These are phyloP conservation scores for Cygnus atratus DNA, from an alignment of 2,113 vertebrate species.

Conservation along the genomic window DNA sequence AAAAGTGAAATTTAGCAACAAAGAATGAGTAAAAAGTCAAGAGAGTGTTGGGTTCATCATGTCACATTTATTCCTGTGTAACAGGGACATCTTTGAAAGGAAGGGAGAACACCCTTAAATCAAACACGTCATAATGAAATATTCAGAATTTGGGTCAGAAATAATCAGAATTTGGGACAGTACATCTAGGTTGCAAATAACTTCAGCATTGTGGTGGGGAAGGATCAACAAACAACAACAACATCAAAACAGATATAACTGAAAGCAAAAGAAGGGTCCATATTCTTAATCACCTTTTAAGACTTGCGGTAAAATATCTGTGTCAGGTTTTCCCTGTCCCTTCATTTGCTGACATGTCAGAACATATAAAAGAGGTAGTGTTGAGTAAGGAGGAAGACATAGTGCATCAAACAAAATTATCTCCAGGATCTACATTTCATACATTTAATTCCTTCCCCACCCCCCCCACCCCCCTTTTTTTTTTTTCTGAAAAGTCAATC, in stretches of 20 bases:
- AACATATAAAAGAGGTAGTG: neutral
- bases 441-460: too few species aligned
- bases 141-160: neutral
- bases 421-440: neutral
- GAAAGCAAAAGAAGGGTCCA: neutral
- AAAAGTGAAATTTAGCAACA: neutral
- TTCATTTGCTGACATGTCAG: neutral
- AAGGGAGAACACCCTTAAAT: neutral
- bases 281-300: neutral
- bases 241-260: neutral
- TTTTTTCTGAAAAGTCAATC: neutral
- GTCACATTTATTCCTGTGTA: neutral
- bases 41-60: neutral
- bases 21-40: neutral
- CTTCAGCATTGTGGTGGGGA: neutral
- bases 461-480: too few species aligned
- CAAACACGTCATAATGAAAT: neutral
- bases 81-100: neutral
- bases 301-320: neutral
- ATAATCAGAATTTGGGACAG: neutral
- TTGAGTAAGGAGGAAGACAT: neutral
- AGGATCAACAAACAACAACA: neutral
- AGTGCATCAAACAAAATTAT: neutral
- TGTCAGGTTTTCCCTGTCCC: neutral
- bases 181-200: neutral